Conservation (phyloP, 2,113 vertebrate genomes). For the Dissostichus mawsoni region DNA sequence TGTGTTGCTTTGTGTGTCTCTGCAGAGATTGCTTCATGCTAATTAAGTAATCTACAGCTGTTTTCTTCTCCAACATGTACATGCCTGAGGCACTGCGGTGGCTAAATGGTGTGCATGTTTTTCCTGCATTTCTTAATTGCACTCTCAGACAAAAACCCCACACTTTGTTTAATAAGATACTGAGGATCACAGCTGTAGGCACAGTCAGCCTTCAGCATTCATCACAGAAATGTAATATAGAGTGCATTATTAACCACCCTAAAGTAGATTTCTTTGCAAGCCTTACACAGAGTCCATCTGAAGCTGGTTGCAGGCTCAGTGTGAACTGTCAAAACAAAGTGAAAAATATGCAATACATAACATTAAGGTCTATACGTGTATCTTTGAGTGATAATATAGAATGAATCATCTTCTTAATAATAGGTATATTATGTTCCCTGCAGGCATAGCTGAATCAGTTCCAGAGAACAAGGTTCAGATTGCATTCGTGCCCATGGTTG, state of each 20-base stretch:
- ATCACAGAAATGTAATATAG: neutral
- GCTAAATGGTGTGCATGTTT: neutral
- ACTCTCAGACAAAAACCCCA: neutral
- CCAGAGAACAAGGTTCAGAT: neutral
- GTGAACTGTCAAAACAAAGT: too few species aligned
- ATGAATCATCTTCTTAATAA: neutral
- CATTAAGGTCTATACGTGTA: too few species aligned
- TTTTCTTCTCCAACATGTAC: neutral
- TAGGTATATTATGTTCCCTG: neutral
- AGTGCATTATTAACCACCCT: neutral
- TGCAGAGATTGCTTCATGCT: neutral
- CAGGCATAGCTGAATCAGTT: neutral
- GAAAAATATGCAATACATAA: neutral
- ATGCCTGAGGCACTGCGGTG: neutral
- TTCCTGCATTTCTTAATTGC: neutral
- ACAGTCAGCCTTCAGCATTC: neutral
- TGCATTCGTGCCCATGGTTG: neutral
- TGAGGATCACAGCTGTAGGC: neutral
- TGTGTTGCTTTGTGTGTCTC: neutral
- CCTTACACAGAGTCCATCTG: neutral
- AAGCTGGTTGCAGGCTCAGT: neutral
- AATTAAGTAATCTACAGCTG: neutral
- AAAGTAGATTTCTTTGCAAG: conserved; percentile 3
- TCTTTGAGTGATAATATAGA: neutral
- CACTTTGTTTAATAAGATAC: neutral